These are phyloP conservation scores for Loris lydekkerianus DNA, from an alignment of 2,797 vertebrate species.

Conservation along the genomic window DNA sequence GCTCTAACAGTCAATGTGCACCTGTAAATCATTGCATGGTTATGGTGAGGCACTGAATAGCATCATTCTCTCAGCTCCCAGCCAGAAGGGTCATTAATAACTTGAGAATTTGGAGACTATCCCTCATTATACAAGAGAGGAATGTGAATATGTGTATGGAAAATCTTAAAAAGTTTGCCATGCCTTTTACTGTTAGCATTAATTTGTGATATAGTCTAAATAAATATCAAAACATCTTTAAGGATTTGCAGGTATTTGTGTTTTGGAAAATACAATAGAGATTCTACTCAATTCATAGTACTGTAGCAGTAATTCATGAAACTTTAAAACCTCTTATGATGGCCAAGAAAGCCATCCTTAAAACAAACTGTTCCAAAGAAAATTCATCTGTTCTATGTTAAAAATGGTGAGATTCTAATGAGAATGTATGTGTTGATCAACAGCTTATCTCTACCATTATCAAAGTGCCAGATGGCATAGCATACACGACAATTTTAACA, in stretches of 20 bases:
- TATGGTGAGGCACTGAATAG: not conserved
- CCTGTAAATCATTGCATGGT: not conserved
- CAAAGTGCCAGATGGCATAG: conserved; percentile 49
- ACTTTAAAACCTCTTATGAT: conserved; percentile 34
- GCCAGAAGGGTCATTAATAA: not conserved
- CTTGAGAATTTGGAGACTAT: not conserved
- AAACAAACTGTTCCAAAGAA: conserved; percentile 57
- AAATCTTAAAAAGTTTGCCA: not conserved
- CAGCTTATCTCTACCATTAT: conserved; percentile 73
- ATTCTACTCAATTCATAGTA: not conserved
- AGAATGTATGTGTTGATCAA: conserved; percentile 72
- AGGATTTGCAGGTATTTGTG: not conserved
- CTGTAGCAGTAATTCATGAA: conserved; percentile 48
- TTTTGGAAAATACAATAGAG: conserved; percentile 38
- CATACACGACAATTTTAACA: conserved; percentile 63
- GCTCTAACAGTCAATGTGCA: not conserved
- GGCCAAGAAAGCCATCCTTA: conserved; percentile 67
- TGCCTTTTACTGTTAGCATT: not conserved
- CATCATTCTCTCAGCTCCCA: not conserved
- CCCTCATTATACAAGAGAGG: no score
- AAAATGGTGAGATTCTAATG: conserved; percentile 75
- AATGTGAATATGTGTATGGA: not conserved
- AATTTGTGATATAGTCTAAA: conserved; percentile 37
- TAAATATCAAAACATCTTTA: conserved; percentile 27
- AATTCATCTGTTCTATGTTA: conserved; percentile 67